Evolutionary conservation across 2,797 vertebrate species (phyloP), one percentile per base, ranked within the genome.

Genomic region (Sebastiscus tertius): DNA sequence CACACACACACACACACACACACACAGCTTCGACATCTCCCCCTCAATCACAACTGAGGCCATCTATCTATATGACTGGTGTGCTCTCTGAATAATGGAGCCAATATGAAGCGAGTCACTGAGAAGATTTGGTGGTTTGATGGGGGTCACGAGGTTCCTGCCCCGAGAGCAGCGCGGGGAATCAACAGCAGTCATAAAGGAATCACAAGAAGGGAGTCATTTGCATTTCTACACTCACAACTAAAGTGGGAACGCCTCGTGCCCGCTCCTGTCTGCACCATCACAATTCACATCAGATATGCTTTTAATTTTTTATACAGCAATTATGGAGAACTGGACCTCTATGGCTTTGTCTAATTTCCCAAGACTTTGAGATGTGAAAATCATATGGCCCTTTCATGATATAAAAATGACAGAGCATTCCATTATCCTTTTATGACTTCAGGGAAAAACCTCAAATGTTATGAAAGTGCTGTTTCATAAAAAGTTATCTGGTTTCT

Each of bases 1-100:
- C 78, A 39, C 36, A 36, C 11, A 75, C 64, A 22, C 75, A 75
- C 64, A 46, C 83, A 75, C 75, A 77, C 75, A 75, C 62, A 75
- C 64, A 22, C 78, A 70, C 70, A 60, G 49, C 79, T 68, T 68
- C 22, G 6, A 84, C 77, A 86, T 39, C 77, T 82, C 72, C 68
- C 64, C 68, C 20, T 88, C 86, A 77, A 87, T 89, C 82, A 70
- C 83, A 72, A 71, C 87, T 11, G 71, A 85, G 68, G 31, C 81
- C 60, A 75, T 89, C 89, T 83, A 84, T 82, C 87, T 85, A 82
- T 88, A 79, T 39, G 83, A 79, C 82, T 81, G 85, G 78, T 92
- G 93, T 93, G 93, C 89, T 91, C 92, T 94, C 91, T 93, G 90
- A 95, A 95, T 95, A 95, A 95, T 93, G 88, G 89, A 91, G 84